Percentiles rank a stretch among this genome's conserved stretches.
phyloP scores from a whole-genome alignment of 2,888 invertebrate genomes.

The Drosophila pseudotakahashii region DNA sequence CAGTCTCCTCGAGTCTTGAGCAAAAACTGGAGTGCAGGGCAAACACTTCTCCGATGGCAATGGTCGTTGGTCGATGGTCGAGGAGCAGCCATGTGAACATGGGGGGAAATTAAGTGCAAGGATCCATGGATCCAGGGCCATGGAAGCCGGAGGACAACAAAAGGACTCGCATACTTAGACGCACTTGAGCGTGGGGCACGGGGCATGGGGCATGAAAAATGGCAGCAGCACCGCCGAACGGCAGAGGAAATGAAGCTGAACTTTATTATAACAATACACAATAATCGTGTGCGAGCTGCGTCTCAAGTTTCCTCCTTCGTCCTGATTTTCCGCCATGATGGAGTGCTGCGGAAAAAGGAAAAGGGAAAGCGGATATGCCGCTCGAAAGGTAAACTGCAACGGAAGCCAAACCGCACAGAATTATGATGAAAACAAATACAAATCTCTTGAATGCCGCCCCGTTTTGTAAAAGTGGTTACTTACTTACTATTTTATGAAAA shows the following conservation, averaged over 20 bases:
- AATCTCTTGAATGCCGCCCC: background rate
- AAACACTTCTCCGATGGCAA: slow-evolving; percentile 56
- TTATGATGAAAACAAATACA: slow-evolving; percentile 33
- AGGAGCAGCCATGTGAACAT: slow-evolving; percentile 62
- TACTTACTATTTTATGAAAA: no score
- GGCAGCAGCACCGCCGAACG: slow-evolving; percentile 6
- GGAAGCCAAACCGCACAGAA: slow-evolving; percentile 36
- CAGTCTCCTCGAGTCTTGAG: slow-evolving; percentile 19
- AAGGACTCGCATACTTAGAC: slow-evolving; percentile 62
- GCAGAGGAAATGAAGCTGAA: slow-evolving; percentile 70
- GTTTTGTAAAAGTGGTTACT: background rate
- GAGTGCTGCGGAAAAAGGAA: slow-evolving; percentile 44
- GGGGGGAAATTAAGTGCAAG: slow-evolving; percentile 71
- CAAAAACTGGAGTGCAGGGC: slow-evolving; percentile 57
- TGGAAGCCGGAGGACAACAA: slow-evolving; percentile 48
- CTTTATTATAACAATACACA: slow-evolving; percentile 71
- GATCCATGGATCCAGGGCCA: slow-evolving; percentile 11
- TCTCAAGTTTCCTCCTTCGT: slow-evolving; percentile 2
- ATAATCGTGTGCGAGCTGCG: slow-evolving; percentile 50
- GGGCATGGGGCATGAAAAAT: slow-evolving; percentile 10
- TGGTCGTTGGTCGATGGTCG: slow-evolving; percentile 38
- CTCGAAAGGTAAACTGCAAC: slow-evolving; percentile 36
- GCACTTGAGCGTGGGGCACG: slow-evolving; percentile 57
- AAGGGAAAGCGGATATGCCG: slow-evolving; percentile 57
- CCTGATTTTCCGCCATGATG: slow-evolving; percentile 32